Evolutionary conservation across 2,888 invertebrate species (phyloP).

Genomic region (Tortricodes alternella): DNA sequence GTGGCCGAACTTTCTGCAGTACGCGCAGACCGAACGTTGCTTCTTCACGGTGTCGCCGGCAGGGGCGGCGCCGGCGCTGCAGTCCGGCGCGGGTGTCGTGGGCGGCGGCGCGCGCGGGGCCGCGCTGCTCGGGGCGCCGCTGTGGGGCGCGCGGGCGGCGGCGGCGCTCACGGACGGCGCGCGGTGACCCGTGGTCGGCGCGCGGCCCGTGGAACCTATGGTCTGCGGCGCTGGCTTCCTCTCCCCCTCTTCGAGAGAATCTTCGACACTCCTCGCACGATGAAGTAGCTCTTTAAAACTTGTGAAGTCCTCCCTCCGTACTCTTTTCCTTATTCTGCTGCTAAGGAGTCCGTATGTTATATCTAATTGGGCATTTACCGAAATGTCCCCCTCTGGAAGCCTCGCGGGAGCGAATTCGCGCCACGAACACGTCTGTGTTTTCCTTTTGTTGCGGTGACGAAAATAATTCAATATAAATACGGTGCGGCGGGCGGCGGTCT

Average conservation of each 20-base stretch:
- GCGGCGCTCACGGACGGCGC: not conserved
- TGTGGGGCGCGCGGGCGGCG: not conserved
- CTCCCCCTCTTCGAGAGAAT: not conserved
- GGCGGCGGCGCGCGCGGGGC: not conserved
- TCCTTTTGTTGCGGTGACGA: not conserved
- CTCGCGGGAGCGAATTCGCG: not conserved
- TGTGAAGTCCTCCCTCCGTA: not conserved
- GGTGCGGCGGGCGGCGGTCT: conserved; percentile 6
- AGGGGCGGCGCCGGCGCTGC: not conserved
- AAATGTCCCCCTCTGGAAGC: not conserved
- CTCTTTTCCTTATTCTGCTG: too few species aligned
- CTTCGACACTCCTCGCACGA: not conserved
- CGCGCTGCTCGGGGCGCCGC: not conserved
- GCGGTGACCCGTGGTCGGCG: not conserved
- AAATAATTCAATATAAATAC: not conserved
- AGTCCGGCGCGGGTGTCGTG: not conserved
- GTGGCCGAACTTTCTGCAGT: conserved; percentile 3
- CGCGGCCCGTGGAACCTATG: not conserved
- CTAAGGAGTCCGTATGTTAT: too few species aligned
- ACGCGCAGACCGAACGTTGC: not conserved
- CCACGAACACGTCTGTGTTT: not conserved
- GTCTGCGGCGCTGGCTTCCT: not conserved
- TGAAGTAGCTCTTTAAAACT: not conserved
- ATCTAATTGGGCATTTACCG: not conserved
- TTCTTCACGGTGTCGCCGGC: not conserved